Evolutionary conservation across 2,113 vertebrate genomes (phyloP), one percentile per base, ranked within the genome.

Genomic region (Hemichromis elongatus): DNA sequence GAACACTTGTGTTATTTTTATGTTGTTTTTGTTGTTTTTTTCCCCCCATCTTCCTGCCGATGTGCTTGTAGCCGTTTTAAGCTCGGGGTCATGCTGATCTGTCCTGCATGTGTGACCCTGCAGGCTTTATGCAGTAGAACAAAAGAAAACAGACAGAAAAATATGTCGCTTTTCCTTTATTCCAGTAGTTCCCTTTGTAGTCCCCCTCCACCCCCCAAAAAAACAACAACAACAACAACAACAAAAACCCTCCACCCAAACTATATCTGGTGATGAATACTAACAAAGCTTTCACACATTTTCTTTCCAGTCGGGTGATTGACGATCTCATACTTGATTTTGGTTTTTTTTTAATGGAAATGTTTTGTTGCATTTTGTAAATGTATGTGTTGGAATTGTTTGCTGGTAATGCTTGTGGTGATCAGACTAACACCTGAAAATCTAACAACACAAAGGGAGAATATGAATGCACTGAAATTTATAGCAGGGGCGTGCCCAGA

Each of bases 81-180:
- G 95, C 97, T 96, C 88, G 45, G 94, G 93, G 95, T 94, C 90
- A 84, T 85, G 89, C 87, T 80, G 80, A 94, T 84, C 94, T 83
- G 90, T 92, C 93, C 91, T 94, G 89, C 81, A 86, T 7, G 4
- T 93, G 93, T 95, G 91, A 93, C 94, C 95, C 94, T 61, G 42
- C 35, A 90, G 80, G 79, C 84, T 89, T 57, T 7, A 30, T 57
- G 40, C 86, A 55, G 75, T 45, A 66, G 33, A 35, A 35, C 79
- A 63, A 61, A 52, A 19, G 3, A 19, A 21, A 33, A 33, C 1
- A 35, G 7, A 35, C n/a, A n/a, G 2, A 35, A 7, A 35, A 35
- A 35, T 18, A 14, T 33, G 4, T 16, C 11, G 3, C 18, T 54
- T 54, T 21, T 54, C 9, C 5, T 21, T 9, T 54, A 21, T 9